Evolutionary conservation across 2,113 vertebrate species (phyloP).

Genomic region (Suricata suricatta): DNA sequence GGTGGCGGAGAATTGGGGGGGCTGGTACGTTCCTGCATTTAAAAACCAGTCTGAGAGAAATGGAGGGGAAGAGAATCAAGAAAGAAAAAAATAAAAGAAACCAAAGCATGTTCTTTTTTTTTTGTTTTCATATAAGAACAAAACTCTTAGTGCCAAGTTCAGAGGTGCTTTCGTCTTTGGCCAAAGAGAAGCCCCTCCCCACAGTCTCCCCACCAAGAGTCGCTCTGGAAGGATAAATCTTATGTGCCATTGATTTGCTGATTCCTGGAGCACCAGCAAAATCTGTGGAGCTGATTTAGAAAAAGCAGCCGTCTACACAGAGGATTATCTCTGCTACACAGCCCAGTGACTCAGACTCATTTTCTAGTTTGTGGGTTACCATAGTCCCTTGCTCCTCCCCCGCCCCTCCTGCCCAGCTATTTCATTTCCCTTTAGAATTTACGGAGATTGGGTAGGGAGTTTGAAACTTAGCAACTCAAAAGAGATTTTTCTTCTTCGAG

Average conservation of each 20-base stretch:
- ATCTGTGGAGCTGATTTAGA: background rate
- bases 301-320: background rate
- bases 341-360: slow-evolving; percentile 54
- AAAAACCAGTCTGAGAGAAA: background rate
- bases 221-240: background rate
- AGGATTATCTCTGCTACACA: background rate
- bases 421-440: slow-evolving; percentile 45
- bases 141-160: background rate
- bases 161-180: background rate
- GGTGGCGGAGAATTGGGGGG: fast-evolving
- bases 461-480: slow-evolving; percentile 41
- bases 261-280: slow-evolving; percentile 2
- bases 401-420: background rate
- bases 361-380: slow-evolving; percentile 52
- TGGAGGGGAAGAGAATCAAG: background rate
- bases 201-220: background rate
- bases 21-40: background rate
- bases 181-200: background rate
- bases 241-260: background rate
- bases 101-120: fast-evolving
- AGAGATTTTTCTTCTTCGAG: slow-evolving; percentile 38
- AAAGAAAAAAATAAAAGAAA: background rate
- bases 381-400: background rate
- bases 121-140: background rate
- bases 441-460: slow-evolving; percentile 19